Evolutionary conservation across 2,888 invertebrate species (phyloP).

Genomic region (Ectobius pallidus): DNA sequence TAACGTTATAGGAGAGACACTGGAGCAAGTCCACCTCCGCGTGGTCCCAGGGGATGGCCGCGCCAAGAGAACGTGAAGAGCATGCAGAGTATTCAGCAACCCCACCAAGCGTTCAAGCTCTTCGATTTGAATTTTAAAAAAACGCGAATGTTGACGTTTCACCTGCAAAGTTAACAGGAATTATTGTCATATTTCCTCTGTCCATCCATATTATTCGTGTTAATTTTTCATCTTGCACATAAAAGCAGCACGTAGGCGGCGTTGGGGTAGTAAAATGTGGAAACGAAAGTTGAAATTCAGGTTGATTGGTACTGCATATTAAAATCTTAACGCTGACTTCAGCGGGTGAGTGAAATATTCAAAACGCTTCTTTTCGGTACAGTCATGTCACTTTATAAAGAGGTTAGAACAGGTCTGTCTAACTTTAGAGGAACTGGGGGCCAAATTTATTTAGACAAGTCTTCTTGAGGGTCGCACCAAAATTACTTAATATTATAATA

Average conservation of each 20-base stretch:
- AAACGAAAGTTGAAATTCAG: background rate
- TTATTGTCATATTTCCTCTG: conserved; percentile 17
- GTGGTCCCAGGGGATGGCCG: conserved; percentile 12
- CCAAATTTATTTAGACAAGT: no score
- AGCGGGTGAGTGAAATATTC: background rate
- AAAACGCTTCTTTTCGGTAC: background rate
- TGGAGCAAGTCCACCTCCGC: no score
- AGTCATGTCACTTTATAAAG: no score
- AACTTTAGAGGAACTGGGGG: no score
- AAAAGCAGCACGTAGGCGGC: conserved; percentile 5
- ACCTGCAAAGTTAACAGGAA: background rate
- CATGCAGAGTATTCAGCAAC: background rate
- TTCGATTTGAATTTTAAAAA: background rate
- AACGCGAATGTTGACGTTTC: conserved; percentile 8
- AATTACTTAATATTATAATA: background rate
- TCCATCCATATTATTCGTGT: conserved; percentile 4
- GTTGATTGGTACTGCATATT: conserved; percentile 16
- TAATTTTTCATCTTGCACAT: conserved; percentile 7
- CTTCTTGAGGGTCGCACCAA: no score
- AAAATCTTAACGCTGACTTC: conserved; percentile 22
- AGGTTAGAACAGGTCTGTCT: background rate
- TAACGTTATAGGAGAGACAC: no score
- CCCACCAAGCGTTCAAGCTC: background rate
- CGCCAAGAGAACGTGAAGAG: conserved; percentile 12
- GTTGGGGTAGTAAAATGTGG: background rate